phyloP scores from a whole-genome alignment of 2,113 vertebrate genomes.

The Trachemys scripta region DNA sequence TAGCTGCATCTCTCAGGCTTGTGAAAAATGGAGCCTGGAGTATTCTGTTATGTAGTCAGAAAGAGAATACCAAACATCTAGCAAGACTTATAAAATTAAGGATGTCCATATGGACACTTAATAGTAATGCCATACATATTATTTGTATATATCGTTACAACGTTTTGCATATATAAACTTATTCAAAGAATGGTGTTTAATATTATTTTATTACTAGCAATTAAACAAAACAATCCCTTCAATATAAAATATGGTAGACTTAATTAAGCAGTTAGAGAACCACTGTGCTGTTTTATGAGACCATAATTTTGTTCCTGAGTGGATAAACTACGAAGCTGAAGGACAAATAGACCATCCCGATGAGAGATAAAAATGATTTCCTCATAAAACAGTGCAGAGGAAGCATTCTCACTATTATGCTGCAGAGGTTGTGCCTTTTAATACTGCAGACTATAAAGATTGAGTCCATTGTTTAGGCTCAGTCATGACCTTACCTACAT shows the following conservation, averaged over 20 bases:
- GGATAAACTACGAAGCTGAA: background rate
- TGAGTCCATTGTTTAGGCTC: background rate
- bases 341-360: background rate
- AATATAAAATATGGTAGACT: background rate
- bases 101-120: background rate
- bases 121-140: background rate
- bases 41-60: background rate
- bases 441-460: background rate
- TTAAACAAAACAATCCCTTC: constrained; percentile 42
- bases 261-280: constrained; percentile 17
- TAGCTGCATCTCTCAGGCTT: background rate
- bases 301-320: constrained; percentile 5
- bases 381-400: background rate
- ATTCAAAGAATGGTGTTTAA: constrained; percentile 26
- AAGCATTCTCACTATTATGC: background rate
- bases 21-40: background rate
- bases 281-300: constrained; percentile 7
- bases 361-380: constrained; percentile 20
- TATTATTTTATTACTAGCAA: constrained; percentile 49
- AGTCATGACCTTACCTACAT: background rate
- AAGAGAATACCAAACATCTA: background rate
- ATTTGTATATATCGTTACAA: constrained; percentile 21
- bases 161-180: constrained; percentile 20
- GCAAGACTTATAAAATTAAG: constrained; percentile 29
- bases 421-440: background rate